Percentiles rank a stretch among this genome's conserved stretches.
Conservation (phyloP, 2,113 vertebrate genomes). For the Limanda limanda region DNA sequence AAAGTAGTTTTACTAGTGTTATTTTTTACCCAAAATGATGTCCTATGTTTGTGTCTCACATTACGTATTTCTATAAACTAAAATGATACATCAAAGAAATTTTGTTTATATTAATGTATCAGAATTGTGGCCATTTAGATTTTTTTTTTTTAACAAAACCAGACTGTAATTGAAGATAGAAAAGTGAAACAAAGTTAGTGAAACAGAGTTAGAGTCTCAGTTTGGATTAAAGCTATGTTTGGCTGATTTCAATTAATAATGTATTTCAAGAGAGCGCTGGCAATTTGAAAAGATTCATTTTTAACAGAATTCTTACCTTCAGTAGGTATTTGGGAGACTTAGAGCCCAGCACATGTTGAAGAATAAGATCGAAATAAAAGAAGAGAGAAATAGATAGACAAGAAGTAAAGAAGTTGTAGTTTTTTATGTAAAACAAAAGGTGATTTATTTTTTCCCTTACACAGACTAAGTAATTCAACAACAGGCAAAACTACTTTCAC, state of each 20-base stretch:
- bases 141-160: slow-evolving; percentile 49
- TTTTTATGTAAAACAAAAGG: slow-evolving; percentile 34
- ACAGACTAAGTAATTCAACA: slow-evolving; percentile 5
- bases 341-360: slow-evolving; percentile 72
- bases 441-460: neutral
- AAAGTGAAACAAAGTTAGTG: slow-evolving; percentile 23
- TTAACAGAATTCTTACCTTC: slow-evolving; percentile 81
- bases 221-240: slow-evolving; percentile 22
- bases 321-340: slow-evolving; percentile 86
- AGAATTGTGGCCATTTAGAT: slow-evolving; percentile 15
- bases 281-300: neutral
- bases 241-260: slow-evolving; percentile 13
- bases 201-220: slow-evolving; percentile 19
- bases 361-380: slow-evolving; percentile 65
- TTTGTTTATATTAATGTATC: slow-evolving; percentile 52
- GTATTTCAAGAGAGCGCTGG: neutral
- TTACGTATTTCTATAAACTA: slow-evolving; percentile 32
- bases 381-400: slow-evolving; percentile 69
- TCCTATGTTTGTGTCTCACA: slow-evolving; percentile 25
- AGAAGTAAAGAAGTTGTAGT: slow-evolving; percentile 50
- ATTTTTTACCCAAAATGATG: neutral
- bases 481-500: neutral
- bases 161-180: slow-evolving; percentile 44
- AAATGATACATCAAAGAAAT: slow-evolving; percentile 35
- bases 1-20: slow-evolving; percentile 43